Base-by-base conservation (phyloP, 2,113 vertebrate species). In the Pachypanchax playfairii region DNA sequence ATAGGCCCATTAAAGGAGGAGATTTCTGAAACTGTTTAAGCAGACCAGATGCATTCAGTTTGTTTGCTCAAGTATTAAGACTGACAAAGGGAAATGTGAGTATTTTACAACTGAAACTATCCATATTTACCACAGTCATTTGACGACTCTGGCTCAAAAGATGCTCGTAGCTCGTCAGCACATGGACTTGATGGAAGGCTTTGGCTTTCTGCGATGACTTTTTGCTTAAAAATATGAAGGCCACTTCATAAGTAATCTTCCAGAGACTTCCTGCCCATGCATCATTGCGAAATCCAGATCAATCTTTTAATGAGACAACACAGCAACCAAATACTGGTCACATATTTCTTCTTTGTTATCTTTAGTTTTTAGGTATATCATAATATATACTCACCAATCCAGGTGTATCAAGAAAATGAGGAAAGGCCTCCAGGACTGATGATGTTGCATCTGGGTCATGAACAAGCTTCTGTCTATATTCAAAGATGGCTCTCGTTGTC, bases 221-320 rank as follows among this genome's bases (percentile, higher is more conserved):
- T 55, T 5, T 55, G 21, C 35, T 55, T 55, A 22, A 55, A n/a
- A 55, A 41, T 55, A 39, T n/a, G 53, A 41, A 5, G 53, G 22
- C 36, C 53, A 56, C 24, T 20, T 56, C 11, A 36, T 8, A n/a
- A 55, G 22, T 26, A 55, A 55, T 7, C 22, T 55, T 25, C 22
- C 35, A 25, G 36, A 41, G 2, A 55, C 35, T 39, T 54, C 21
- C 4, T 55, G 35, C 35, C 53, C 36, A 39, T 39, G 20, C 35
- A 55, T 55, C 35, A 38, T 55, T 2, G 22, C 25, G 17, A 26
- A 39, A 39, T 39, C 35, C 10, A 25, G 35, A 17, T 39, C 38
- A 39, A 39, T 39, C 38, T 39, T 39, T 15, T 5, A n/a, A 17
- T 6, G n/a, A 39, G 15, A 39, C 3, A 39, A n/a, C 3, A 39